Evolutionary conservation across 2,888 invertebrate genomes (phyloP).

Genomic region (Luperina testacea): DNA sequence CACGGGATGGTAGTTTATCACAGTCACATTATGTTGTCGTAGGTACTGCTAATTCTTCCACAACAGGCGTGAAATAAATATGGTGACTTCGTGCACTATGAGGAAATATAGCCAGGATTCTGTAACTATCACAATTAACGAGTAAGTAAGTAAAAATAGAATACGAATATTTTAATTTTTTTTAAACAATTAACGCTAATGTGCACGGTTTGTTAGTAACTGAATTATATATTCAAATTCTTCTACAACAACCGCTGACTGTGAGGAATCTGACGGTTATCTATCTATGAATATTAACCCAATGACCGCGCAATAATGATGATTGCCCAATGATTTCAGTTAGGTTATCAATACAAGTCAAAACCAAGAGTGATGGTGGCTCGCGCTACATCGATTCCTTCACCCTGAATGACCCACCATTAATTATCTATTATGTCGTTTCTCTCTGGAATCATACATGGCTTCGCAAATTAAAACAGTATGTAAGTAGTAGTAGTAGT

Average conservation of each 20-base stretch:
- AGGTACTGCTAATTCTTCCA: constrained; percentile 73
- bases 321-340: constrained; percentile 5
- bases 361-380: neutral
- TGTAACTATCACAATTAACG: constrained; percentile 52
- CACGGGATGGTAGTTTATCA: constrained; percentile 76
- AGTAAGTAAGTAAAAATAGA: constrained; percentile 27
- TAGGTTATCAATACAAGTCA: constrained; percentile 17
- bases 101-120: constrained; percentile 72
- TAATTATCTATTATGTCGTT: no score
- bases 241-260: neutral
- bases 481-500: no score
- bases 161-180: constrained; percentile 34
- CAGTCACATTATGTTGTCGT: constrained; percentile 75
- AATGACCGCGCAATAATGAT: constrained; percentile 8
- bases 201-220: neutral
- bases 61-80: constrained; percentile 54
- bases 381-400: no score
- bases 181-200: neutral
- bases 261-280: neutral
- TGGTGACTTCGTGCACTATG: constrained; percentile 74
- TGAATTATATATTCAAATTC: neutral
- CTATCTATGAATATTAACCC: constrained; percentile 10
- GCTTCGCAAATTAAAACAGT: no score
- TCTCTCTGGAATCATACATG: no score
- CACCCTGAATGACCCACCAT: no score